phyloP scores from a whole-genome alignment of 2,113 vertebrate genomes.

The Acinonyx jubatus region DNA sequence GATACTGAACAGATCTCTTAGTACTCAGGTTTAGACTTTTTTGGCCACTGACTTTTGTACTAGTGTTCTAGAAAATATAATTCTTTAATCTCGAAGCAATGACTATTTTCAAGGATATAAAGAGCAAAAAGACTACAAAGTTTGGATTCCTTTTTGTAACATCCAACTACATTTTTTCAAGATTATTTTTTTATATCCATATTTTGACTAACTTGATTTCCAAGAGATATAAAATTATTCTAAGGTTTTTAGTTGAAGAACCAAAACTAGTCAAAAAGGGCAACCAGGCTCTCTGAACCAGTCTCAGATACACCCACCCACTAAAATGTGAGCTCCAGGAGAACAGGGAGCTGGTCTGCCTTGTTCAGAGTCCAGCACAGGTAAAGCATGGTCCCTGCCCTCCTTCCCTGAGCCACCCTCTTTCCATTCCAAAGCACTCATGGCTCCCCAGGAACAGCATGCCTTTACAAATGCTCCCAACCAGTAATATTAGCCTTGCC shows the following conservation, averaged over 20 bases:
- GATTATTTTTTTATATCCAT: not conserved
- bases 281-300: not conserved
- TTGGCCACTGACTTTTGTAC: not conserved
- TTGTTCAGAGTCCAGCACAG: not conserved
- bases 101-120: not conserved
- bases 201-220: slow-evolving; percentile 1
- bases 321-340: not conserved
- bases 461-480: not conserved
- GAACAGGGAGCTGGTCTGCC: not conserved
- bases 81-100: not conserved
- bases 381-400: accelerated
- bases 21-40: not conserved
- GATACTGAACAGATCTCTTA: not conserved
- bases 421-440: not conserved
- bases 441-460: not conserved
- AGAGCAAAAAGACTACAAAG: not conserved
- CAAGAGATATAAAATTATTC: not conserved
- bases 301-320: not conserved
- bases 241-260: not conserved
- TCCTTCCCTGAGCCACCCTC: too few species aligned
- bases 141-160: not conserved
- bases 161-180: not conserved
- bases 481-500: accelerated
- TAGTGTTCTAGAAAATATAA: not conserved
- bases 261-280: not conserved